Base-by-base conservation (phyloP, 2,113 vertebrate species). In the Cygnus atratus region DNA sequence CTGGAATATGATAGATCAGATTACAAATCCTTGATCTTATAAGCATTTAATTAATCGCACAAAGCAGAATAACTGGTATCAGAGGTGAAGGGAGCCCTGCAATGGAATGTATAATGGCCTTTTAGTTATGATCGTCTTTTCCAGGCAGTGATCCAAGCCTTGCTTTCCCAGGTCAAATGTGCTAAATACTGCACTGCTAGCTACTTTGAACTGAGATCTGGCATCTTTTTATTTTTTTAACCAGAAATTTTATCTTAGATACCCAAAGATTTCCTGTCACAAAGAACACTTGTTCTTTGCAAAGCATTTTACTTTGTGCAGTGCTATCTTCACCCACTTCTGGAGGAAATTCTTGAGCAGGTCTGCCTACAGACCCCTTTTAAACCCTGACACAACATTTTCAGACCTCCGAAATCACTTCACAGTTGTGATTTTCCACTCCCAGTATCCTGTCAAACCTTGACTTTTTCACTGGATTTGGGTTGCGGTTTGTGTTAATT, bases 11-110 rank as follows among this genome's bases (percentile, higher is more conserved):
- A 63, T 75, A 84, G 70, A 78, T 41, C 61, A 71, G n/a, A 65
- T 93, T 92, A 78, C 68, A 92, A 67, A 84, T 87, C 52, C 55
- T 91, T 91, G n/a, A 72, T 84, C 26, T 78, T 65, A 48, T 16
- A 75, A 65, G 20, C 54, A 68, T 85, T 89, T 92, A 61, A 63
- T 82, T 93, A 73, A 90, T 95, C 84, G 44, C 62, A 85, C 14
- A 31, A 92, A 82, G 26, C 54, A 17, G 24, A 89, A 44, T 85
- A 92, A 91, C 61, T 28, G 61, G 13, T 11, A 24, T 62, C 41
- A 84, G 26, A 67, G 31, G 24, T 28, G 33, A 87, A 87, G 58
- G 35, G 21, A 84, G 12, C 31, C 35, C 76, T 76, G n/a, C 39
- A 89, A 58, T 8, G 28, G 54, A 68, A 76, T 82, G 84, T 82